Evolutionary conservation across 2,113 vertebrate species (phyloP), one percentile per base, ranked within the genome.

Genomic region (Orientallactaga bullata): DNA sequence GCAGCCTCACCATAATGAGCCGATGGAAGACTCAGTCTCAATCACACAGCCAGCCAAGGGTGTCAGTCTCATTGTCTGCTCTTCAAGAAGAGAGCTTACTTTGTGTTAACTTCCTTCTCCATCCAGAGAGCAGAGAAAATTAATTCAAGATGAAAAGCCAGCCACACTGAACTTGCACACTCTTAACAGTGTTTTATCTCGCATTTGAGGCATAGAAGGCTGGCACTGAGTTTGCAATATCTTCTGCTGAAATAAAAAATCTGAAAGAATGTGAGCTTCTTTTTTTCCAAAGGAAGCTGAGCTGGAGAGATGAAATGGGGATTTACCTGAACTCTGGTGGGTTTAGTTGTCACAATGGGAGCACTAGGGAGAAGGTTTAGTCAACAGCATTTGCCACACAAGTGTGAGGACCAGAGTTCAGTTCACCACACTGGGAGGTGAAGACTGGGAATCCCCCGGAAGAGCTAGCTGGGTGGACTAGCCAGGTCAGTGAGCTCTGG

Each of bases 1-100:
- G 96, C 87, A 77, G 21, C 92, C 93, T 96, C n/a, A 5, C 77
- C 77, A 90, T 93, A 69, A 95, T 0, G 0, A 47, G 42, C 85
- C 55, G 18, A 91, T 58, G 15, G 77, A 88, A 94, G 86, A 89
- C 88, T 55, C n/a, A 20, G 51, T 81, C 86, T 91, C 58, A 39
- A 7, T 20, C 69, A 72, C 91, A 3, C 81, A 42, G 84, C 95
- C 37, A 88, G 72, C n/a, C n/a, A n/a, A n/a, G n/a, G n/a, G n/a
- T n/a, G n/a, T n/a, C n/a, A n/a, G n/a, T n/a, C n/a, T n/a, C n/a
- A n/a, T n/a, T n/a, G 96, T 61, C 10, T 35, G 28, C 94, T 2
- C 0, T 60, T 77, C 20, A 0, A 20, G 9, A 20, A 4, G 61
- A 42, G n/a, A 60, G 66, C 37, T 93, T 76, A 0, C 13, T 81